These are phyloP conservation scores for Sitodiplosis mosellana DNA, from an alignment of 1,140 invertebrate species.

Conservation along the genomic window DNA sequence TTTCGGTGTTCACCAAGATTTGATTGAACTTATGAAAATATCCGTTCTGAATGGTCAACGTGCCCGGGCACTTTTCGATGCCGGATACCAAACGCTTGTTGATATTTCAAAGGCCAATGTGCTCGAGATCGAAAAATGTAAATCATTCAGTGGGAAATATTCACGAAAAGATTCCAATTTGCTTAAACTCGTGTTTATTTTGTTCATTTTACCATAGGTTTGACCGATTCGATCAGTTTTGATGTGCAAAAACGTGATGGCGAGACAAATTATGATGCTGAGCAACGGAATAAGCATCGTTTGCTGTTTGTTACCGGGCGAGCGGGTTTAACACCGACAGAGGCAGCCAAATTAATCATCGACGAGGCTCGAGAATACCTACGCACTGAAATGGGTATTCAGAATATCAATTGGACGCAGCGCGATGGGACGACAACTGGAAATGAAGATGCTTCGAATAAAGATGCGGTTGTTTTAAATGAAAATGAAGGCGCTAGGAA, in stretches of 20 bases:
- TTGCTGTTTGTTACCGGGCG: slow-evolving; percentile 69
- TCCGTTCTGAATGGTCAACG: slow-evolving; percentile 65
- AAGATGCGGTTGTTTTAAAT: too few relatives aligned
- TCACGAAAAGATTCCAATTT: too few relatives aligned
- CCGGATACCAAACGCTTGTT: slow-evolving; percentile 59
- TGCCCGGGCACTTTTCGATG: slow-evolving; percentile 69
- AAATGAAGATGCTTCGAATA: too few relatives aligned
- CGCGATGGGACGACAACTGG: too few relatives aligned
- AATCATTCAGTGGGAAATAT: too few relatives aligned
- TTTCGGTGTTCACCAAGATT: slow-evolving; percentile 83
- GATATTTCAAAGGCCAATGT: slow-evolving; percentile 56
- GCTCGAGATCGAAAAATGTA: slow-evolving; percentile 42
- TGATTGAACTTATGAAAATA: slow-evolving; percentile 79
- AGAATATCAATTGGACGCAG: slow-evolving; percentile 35
- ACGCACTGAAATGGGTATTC: slow-evolving; percentile 38
- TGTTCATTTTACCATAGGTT: too few relatives aligned
- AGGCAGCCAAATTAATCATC: slow-evolving; percentile 66
- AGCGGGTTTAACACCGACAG: slow-evolving; percentile 56
- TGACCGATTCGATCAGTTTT: slow-evolving; percentile 3
- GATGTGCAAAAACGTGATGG: slow-evolving; percentile 54
- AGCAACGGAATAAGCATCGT: slow-evolving; percentile 43
- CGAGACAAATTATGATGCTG: slow-evolving; percentile 45
- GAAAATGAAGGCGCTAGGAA: too few relatives aligned
- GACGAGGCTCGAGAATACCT: slow-evolving; percentile 47
- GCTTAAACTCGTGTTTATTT: too few relatives aligned